Evolutionary conservation across 2,888 invertebrate genomes (phyloP), one percentile per base, ranked within the genome.

Genomic region (Limnephilus rhombicus): DNA sequence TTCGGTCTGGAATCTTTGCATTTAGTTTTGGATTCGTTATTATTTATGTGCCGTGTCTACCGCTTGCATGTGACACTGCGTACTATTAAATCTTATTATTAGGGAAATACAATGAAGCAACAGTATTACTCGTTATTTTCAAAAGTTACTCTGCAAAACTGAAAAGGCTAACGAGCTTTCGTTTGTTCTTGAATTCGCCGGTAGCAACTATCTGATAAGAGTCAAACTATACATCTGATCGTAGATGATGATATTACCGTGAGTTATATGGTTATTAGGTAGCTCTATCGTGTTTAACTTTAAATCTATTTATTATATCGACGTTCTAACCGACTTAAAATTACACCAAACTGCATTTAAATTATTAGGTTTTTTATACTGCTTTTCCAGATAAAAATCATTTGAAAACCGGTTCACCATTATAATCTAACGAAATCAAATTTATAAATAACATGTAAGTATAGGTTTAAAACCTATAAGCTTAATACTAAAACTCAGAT

Each of bases 1-100:
- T 92, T 93, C 93, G 93, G 92, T 92, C 89, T 82, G 89, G 80
- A 89, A 81, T 92, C 89, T 93, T 91, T 81, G 90, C 92, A 90
- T 90, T 91, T 85, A 90, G 90, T 92, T 92, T 89, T 92, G 82
- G 91, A 91, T 86, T 91, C 82, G 82, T 91, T 90, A 88, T 91
- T 92, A 93, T 92, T 91, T 91, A 91, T 86, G 89, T 90, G 45
- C 37, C 41, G 89, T 89, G 29, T 81, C 37, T 88, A 88, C 80
- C 88, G 29, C 88, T 80, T 88, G 68, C 80, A 24, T 41, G 88
- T 80, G 88, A 88, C 88, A 88, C 83, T 83, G 34, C 34, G 31
- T 24, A 68, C 53, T 24, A 68, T 68, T 68, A 68, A 68, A 15
- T 68, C 24, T 68, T 15, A 24, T 18, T 68, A 68, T 18, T 68